Conservation (phyloP, 2,888 invertebrate species). For the Diplazon laetatorius region DNA sequence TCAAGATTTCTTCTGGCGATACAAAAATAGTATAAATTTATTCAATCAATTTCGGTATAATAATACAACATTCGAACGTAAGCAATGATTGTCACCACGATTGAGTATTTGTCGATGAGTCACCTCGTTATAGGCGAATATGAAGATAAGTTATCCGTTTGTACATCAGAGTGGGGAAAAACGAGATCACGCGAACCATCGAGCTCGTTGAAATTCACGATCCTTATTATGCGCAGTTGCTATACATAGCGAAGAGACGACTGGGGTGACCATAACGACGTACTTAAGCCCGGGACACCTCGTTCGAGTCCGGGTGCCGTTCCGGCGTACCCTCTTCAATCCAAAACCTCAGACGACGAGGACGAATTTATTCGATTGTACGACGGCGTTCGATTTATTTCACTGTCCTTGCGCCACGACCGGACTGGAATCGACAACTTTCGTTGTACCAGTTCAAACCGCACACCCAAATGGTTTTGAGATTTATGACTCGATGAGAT, state of each 20-base stretch:
- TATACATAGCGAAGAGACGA: slow-evolving; percentile 22
- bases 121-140: slow-evolving; percentile 50
- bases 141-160: slow-evolving; percentile 21
- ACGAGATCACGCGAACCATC: not conserved
- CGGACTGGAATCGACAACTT: slow-evolving; percentile 16
- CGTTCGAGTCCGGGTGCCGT: slow-evolving; percentile 5
- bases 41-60: too few relatives aligned
- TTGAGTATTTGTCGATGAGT: slow-evolving; percentile 31
- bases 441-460: slow-evolving; percentile 26
- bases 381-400: slow-evolving; percentile 53
- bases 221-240: slow-evolving; percentile 49
- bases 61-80: too few relatives aligned
- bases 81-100: not conserved
- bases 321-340: slow-evolving; percentile 49
- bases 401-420: slow-evolving; percentile 25
- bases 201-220: slow-evolving; percentile 36
- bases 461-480: slow-evolving; percentile 40
- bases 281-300: slow-evolving; percentile 37
- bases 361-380: slow-evolving; percentile 28
- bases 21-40: too few relatives aligned
- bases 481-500: slow-evolving; percentile 41
- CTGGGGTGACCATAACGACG: slow-evolving; percentile 43
- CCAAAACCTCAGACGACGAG: slow-evolving; percentile 51
- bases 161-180: slow-evolving; percentile 1
- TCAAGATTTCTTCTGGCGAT: too few relatives aligned